phyloP scores from a whole-genome alignment of 2,113 vertebrate species.

The Saccopteryx leptura region DNA sequence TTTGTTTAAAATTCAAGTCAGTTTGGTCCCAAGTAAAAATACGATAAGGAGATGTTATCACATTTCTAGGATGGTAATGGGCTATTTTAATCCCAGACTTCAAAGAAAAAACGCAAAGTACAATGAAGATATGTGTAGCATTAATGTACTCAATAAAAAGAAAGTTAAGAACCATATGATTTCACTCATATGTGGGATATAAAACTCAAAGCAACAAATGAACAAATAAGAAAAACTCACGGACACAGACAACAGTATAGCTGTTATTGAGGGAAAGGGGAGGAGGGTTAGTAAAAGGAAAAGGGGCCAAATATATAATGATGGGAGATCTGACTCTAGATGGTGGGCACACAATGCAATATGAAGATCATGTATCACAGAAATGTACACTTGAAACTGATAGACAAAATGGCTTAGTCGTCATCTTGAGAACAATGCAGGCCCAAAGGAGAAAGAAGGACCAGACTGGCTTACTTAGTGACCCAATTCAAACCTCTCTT shows the following conservation, averaged over 20 bases:
- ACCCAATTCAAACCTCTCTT: too few species aligned
- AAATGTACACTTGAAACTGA: not conserved
- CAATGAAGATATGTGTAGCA: not conserved
- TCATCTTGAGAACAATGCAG: too few species aligned
- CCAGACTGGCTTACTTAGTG: too few species aligned
- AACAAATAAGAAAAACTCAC: not conserved
- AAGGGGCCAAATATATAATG: not conserved
- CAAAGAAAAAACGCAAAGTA: conserved; percentile 42
- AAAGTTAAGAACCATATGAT: not conserved
- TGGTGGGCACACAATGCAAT: not conserved
- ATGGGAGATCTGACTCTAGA: not conserved
- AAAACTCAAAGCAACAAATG: not conserved
- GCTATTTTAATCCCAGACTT: conserved; percentile 43
- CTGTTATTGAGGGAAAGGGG: not conserved
- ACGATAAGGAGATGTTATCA: not conserved
- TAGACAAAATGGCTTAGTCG: too few species aligned
- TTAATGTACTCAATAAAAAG: not conserved
- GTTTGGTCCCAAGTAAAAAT: not conserved
- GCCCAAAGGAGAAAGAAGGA: too few species aligned
- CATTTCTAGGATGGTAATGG: not conserved
- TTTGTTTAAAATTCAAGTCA: conserved; percentile 18
- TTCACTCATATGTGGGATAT: not conserved
- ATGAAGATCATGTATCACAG: not conserved
- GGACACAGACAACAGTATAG: not conserved
- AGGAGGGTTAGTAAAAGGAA: not conserved